Percentiles rank a stretch among this genome's conserved stretches.
Evolutionary conservation across 2,113 vertebrate genomes (phyloP).

Genomic region (Narcine bancroftii): DNA sequence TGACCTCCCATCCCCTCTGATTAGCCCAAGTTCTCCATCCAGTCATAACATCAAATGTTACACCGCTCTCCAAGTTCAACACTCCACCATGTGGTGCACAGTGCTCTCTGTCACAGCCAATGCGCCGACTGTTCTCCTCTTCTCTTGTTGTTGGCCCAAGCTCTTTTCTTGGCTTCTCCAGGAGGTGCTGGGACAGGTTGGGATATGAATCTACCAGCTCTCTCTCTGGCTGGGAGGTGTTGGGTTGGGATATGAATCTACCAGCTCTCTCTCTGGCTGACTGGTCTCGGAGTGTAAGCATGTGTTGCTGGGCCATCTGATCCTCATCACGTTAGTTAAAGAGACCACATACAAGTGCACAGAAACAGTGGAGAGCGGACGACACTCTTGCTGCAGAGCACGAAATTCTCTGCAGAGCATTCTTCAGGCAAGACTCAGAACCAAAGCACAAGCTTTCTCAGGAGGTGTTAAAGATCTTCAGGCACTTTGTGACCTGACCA

Average conservation of each 20-base stretch:
- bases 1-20: slow-evolving; percentile 24
- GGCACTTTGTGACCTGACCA: no score
- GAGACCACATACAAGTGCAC: background rate
- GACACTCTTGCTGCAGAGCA: no score
- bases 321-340: background rate
- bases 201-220: background rate
- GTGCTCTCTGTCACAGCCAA: background rate
- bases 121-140: background rate
- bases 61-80: slow-evolving; percentile 27
- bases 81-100: background rate
- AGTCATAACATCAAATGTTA: slow-evolving; percentile 32
- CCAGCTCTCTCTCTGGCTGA: background rate
- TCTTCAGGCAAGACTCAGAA: no score
- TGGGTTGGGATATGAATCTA: background rate
- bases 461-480: no score
- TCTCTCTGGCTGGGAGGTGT: background rate
- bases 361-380: no score
- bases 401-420: no score
- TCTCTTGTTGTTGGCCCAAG: background rate
- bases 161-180: background rate
- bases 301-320: background rate
- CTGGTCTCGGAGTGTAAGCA: background rate
- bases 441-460: no score
- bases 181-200: background rate
- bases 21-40: slow-evolving; percentile 13